Base-by-base conservation (phyloP, 2,113 vertebrate species). In the Semicossyphus pulcher region DNA sequence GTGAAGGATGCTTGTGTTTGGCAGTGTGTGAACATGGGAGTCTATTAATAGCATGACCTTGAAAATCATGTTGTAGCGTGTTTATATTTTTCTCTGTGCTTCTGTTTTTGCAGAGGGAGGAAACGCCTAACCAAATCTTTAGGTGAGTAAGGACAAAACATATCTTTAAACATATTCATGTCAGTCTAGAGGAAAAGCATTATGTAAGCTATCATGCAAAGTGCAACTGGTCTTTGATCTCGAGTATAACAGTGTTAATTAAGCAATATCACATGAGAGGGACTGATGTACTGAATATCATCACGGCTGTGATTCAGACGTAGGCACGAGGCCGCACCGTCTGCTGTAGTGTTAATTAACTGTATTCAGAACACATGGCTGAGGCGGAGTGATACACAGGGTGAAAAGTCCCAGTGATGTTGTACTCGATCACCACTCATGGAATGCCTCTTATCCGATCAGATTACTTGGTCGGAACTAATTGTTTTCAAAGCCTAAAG, bases 41-140 rank as follows among this genome's bases (percentile, higher is more conserved):
- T 64, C 81, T 88, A 79, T 59, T 78, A 74, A 85, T 83, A 85
- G 76, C 52, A 42, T 72, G 80, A 84, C 78, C 78, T 84, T 87
- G 81, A 85, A 20, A 51, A 36, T 34, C 25, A 0, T 64, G 51
- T 59, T 54, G 44, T 16, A 14, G 31, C 52, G 23, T 20, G 61
- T 79, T 65, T 25, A 37, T n/a, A 26, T 47, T 69, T 80, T 39
- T 78, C 31, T 80, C 14, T 72, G 1, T 68, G 0, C 61, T 64
- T 83, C 1, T 80, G 21, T 75, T 47, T 78, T 69, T 73, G 15
- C 86, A 93, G 90, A 92, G 59, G 90, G 81, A 81, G 91, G 90
- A 6, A 91, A 92, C 21, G 90, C 91, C 67, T 92, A 91, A 89
- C 32, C n/a, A 56, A 64, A 54, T 66, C 10, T 31, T 52, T 63